Evolutionary conservation across 2,888 invertebrate genomes (phyloP), one percentile per base, ranked within the genome.

Genomic region (Drymonia ruficornis): DNA sequence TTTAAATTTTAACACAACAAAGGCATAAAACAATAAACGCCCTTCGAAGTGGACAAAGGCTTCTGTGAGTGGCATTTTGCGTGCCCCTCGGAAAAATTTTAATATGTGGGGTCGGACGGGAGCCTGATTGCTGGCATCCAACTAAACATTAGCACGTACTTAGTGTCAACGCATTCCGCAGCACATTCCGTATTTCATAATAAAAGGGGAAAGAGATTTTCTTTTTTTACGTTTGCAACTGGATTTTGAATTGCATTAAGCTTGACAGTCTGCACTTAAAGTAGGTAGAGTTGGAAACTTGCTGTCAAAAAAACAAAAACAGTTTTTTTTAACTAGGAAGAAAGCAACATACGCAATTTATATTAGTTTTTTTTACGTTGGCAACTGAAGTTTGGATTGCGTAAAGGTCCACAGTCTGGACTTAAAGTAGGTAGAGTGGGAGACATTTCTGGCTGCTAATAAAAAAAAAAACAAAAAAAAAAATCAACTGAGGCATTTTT

Each of bases 1-100:
- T 90, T 92, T 90, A 91, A 89, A 91, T 90, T 89, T 87, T 85
- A 88, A 89, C 84, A 88, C 83, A 89, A 91, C 91, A 91, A 91
- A 84, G 83, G 89, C 84, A 86, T 87, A 86, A 91, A 91, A 92
- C 91, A 92, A 91, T 91, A 90, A 86, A 82, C 85, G 80, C 85
- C 82, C 84, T 84, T 86, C 83, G 84, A 80, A 90, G 77, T 89
- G 91, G 91, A 92, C 92, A 92, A 92, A 84, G 80, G 89, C 80
- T 78, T 80, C 86, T 87, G 88, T 81, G 83, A 83, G 84, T 87
- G 87, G 84, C 86, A 79, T 85, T 89, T 86, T 76, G 72, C 83
- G 76, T 78, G 79, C 72, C 83, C 82, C 82, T 81, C 77, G 75
- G 74, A 76, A 80, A 83, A 80, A 76, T 81, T 81, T 85, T 86